phyloP scores from a whole-genome alignment of 1,140 invertebrate species.

The Macrobrachium nipponense region DNA sequence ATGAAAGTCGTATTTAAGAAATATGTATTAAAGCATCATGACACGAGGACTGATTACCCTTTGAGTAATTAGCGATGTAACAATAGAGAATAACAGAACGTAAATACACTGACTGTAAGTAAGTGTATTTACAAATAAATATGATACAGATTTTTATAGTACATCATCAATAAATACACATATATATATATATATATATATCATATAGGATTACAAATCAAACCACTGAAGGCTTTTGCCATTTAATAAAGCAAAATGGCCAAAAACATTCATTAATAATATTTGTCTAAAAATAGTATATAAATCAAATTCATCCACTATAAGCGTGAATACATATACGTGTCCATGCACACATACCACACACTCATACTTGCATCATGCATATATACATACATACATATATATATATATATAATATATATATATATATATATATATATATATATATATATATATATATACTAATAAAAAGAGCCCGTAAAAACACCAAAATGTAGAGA shows the following conservation, averaged over 20 bases:
- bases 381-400: constrained; percentile 4
- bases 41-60: too few species aligned
- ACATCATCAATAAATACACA: not conserved
- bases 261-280: too few species aligned
- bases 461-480: too few species aligned
- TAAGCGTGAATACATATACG: not conserved
- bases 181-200: constrained; percentile 1
- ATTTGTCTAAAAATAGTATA: too few species aligned
- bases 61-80: not conserved
- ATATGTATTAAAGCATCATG: constrained; percentile 21
- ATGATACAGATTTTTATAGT: not conserved
- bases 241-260: too few species aligned
- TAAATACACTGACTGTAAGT: not conserved
- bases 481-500: too few species aligned
- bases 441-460: not conserved
- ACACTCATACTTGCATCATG: too few species aligned
- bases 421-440: not conserved
- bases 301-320: not conserved
- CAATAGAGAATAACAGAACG: not conserved
- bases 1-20: not conserved
- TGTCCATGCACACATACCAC: not conserved
- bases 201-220: too few species aligned
- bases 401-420: constrained; percentile 11
- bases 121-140: not conserved
- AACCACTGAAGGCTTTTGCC: too few species aligned